Base-by-base conservation (phyloP, 1,140 invertebrate species). In the Aphaenogaster rudis region DNA sequence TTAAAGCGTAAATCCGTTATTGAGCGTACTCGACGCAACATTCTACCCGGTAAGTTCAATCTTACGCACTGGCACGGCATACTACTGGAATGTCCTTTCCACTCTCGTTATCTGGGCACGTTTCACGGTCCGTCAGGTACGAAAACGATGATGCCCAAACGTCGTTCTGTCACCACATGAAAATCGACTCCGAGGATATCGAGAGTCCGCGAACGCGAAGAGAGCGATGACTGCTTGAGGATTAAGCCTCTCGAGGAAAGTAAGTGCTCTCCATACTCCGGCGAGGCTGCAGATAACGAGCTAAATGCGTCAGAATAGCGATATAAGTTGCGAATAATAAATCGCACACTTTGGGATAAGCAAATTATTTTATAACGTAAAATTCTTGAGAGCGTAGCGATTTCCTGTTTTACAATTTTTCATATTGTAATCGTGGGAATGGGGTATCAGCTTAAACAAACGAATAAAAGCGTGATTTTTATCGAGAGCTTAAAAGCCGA, bases 81-180 rank as follows among this genome's bases (percentile, higher is more conserved):
- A 71, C 86, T 88, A 91, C 77, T 80, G 88, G 86, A 93, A 92
- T 90, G 88, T 92, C 87, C 88, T 91, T 92, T 93, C 87, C 69
- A 87, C 88, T 90, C 79, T 92, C 80, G 90, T 92, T 94, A 93
- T 92, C 92, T 79, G 61, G 54, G 13, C 86, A 85, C 76, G 88
- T 92, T 93, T 93, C 79, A 93, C 86, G 90, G 80, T 69, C 85
- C 77, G 91, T 92, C 90, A 84, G 79, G 7, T 88, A 71, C 86
- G 61, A 88, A 86, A 92, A 69, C 86, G 91, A 91, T 91, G 82
- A 76, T 54, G 85, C 28, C 76, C 54, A 45, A 33, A 59, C 63
- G 61, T 86, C 9, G 71, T 59, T 63, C 67, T 71, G 89, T 91
- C 88, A 81, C 59, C 69, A 74, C 74, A 67, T 74, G 79, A 74